Percentiles rank a stretch among this genome's conserved stretches.
Evolutionary conservation across 2,888 invertebrate genomes (phyloP).

Genomic region (Athrips mouffetella): DNA sequence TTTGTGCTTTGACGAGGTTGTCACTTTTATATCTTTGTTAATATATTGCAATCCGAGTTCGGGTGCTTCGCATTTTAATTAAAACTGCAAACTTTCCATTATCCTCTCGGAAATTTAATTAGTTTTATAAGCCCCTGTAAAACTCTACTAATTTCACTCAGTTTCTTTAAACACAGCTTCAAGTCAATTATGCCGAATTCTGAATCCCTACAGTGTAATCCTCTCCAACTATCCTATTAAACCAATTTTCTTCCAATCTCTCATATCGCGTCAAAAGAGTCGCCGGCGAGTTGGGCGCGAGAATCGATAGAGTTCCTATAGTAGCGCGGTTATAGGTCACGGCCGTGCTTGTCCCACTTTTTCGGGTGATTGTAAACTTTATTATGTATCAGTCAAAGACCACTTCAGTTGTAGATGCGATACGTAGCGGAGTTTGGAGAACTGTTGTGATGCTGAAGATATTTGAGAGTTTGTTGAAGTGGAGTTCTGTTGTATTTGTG

Average conservation of each 20-base stretch:
- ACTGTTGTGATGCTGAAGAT: background rate
- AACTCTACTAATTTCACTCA: too few species aligned
- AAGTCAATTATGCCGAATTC: too few species aligned
- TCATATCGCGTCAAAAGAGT: background rate
- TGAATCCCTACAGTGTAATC: constrained; percentile 3
- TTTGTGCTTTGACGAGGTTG: background rate
- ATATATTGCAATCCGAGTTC: background rate
- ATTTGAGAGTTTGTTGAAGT: background rate
- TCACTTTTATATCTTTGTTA: background rate
- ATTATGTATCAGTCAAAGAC: constrained; percentile 26
- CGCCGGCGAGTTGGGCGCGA: constrained; percentile 3
- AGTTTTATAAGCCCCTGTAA: too few species aligned
- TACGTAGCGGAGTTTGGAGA: background rate
- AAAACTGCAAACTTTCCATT: too few species aligned
- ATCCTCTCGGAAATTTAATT: too few species aligned
- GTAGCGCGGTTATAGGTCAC: constrained; percentile 40
- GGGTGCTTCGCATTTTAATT: background rate
- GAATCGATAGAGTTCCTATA: constrained; percentile 12
- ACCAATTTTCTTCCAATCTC: constrained; percentile 2
- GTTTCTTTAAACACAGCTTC: too few species aligned
- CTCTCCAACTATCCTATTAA: constrained; percentile 5
- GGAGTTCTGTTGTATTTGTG: background rate
- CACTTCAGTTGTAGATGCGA: constrained; percentile 1
- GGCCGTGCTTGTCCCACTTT: constrained; percentile 41
- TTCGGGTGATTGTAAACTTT: constrained; percentile 46